These are phyloP conservation scores for Nephrotoma guestfalica DNA, from an alignment of 2,888 invertebrate genomes.

Conservation along the genomic window DNA sequence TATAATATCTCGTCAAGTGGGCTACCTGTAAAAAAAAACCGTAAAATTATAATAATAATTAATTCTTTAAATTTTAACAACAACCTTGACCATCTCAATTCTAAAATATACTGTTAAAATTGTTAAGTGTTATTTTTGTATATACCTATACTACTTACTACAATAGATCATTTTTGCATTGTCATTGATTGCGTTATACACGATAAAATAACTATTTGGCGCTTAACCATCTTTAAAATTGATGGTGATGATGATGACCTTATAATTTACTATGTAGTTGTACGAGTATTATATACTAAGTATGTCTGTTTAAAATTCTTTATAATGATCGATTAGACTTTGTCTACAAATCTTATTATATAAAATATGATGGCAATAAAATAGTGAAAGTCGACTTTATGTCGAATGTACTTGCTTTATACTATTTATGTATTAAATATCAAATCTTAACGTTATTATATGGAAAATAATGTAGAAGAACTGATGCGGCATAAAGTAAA, in stretches of 20 bases:
- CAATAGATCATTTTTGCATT: not conserved
- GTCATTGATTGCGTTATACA: not conserved
- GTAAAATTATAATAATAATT: not conserved
- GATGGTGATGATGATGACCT: not conserved
- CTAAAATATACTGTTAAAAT: not conserved
- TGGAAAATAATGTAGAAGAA: not conserved
- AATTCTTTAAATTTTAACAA: not conserved
- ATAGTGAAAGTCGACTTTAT: not conserved
- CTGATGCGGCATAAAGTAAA: too few species aligned
- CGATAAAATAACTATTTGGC: not conserved
- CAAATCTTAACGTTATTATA: not conserved
- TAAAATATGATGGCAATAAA: not conserved
- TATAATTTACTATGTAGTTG: not conserved
- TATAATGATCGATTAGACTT: not conserved
- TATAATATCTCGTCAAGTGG: not conserved
- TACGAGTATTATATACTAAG: not conserved
- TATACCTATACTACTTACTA: not conserved
- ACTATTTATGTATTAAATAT: not conserved
- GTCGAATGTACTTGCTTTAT: not conserved
- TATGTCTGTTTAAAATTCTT: not conserved
- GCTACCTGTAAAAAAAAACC: not conserved
- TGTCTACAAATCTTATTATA: not conserved
- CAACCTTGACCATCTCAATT: not conserved
- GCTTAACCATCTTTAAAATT: not conserved
- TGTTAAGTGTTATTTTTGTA: not conserved